A percentile compares a stretch with the other conserved stretches of the same genome.
These are phyloP conservation scores for Synergus itoensis DNA, from an alignment of 2,888 invertebrate species.

Conservation along the genomic window DNA sequence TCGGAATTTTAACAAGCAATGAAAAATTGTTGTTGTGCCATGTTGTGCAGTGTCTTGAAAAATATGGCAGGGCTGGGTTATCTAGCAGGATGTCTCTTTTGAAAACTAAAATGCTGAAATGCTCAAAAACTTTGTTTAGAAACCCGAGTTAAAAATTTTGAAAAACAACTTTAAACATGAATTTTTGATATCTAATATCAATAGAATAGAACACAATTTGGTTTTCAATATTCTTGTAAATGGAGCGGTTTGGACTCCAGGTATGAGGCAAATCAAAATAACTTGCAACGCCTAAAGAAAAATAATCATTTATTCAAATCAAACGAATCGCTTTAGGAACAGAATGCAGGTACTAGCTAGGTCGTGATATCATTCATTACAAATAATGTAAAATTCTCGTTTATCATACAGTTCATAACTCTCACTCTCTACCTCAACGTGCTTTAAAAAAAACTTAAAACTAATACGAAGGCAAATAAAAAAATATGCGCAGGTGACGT, in stretches of 20 bases:
- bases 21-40: not conserved
- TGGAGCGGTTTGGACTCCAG: not conserved
- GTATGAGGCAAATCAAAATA: conserved; percentile 45
- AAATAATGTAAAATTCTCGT: conserved; percentile 51
- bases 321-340: conserved; percentile 66
- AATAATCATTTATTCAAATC: conserved; percentile 65
- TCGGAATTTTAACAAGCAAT: not conserved
- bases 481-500: conserved; percentile 20
- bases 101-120: not conserved
- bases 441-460: conserved; percentile 23
- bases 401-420: conserved; percentile 29
- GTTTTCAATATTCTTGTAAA: conserved; percentile 1
- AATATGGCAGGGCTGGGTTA: not conserved
- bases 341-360: conserved; percentile 65
- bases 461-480: conserved; percentile 27
- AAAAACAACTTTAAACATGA: not conserved
- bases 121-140: not conserved
- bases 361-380: conserved; percentile 48
- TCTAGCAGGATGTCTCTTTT: not conserved
- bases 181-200: not conserved
- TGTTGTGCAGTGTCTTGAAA: not conserved
- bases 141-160: not conserved
- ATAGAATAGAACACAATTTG: not conserved
- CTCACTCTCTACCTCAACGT: not conserved
- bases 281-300: conserved; percentile 59